Evolutionary conservation across 2,113 vertebrate genomes (phyloP), one percentile per base, ranked within the genome.

Genomic region (Dendrocopos noguchii): DNA sequence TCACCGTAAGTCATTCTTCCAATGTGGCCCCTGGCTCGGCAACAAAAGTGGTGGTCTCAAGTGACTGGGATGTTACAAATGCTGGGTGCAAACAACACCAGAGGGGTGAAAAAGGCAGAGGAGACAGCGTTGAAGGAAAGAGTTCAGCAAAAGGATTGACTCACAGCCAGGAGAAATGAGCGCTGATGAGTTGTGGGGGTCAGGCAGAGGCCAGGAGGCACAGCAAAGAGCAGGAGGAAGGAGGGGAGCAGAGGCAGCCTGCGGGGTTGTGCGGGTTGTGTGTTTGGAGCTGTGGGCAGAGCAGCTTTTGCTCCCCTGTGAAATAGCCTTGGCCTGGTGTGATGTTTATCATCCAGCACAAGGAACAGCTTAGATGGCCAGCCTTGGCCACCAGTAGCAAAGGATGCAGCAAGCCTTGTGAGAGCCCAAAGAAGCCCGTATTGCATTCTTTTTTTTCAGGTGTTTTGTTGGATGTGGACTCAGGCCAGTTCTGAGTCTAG

Each of bases 181-280:
- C 64, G 16, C 34, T 71, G 93, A 46, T 80, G 93, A 86, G 88
- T 24, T 73, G 64, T n/a, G 73, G 77, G 75, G 86, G 88, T 96
- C 80, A 94, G 80, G 66, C 95, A 88, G 91, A 90, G 95, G 94
- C 87, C 93, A 91, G 67, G 82, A 84, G 84, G 66, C 55, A 12
- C 4, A 3, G 68, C 72, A 60, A 16, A 83, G 91, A 91, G 87
- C 12, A 0, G 55, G 84, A 79, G 76, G 66, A 83, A 95, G 82
- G 76, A 68, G 21, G 59, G 71, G 73, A 93, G 83, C 73, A 59
- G 68, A 61, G 76, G n/a, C 60, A 86, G 84, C 57, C 44, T 20
- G 57, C 6, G 3, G 47, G 61, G 42, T 18, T 57, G 34, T 64
- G 46, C 70, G 47, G 61, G 46, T 18, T 57, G 34, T 64, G 39